Conservation (phyloP, 2,113 vertebrate genomes). For the Zeus faber region DNA sequence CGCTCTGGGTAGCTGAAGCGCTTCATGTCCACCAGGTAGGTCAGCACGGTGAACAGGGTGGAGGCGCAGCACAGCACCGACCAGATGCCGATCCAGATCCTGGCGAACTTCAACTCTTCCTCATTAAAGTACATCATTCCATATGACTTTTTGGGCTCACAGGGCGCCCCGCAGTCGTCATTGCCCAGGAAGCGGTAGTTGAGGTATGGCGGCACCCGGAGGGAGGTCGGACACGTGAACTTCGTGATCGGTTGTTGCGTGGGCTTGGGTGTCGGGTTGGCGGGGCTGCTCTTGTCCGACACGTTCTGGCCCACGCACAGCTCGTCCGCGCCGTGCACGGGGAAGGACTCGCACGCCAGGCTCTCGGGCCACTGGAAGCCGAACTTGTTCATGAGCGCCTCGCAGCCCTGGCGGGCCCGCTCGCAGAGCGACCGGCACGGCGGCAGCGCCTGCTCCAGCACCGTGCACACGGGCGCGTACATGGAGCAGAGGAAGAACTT, state of each 20-base stretch:
- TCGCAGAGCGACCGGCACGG: constrained; percentile 89
- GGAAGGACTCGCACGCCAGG: constrained; percentile 85
- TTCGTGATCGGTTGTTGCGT: constrained; percentile 59
- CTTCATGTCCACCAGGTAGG: constrained; percentile 95
- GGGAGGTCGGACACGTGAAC: constrained; percentile 84
- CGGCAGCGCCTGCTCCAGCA: constrained; percentile 86
- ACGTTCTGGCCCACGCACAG: constrained; percentile 92
- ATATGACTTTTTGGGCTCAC: constrained; percentile 81
- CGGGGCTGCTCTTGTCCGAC: constrained; percentile 80
- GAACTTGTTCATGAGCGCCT: constrained; percentile 93
- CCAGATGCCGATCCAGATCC: constrained; percentile 96
- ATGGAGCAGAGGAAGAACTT: constrained; percentile 91
- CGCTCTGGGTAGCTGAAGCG: constrained; percentile 93
- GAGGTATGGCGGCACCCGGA: constrained; percentile 87
- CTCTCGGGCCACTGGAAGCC: constrained; percentile 92
- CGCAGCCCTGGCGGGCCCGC: constrained; percentile 85
- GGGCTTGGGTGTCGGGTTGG: constrained; percentile 53
- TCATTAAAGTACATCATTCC: constrained; percentile 93
- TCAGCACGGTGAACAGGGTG: constrained; percentile 91
- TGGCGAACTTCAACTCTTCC: constrained; percentile 87
- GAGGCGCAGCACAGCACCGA: constrained; percentile 91
- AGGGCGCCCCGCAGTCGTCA: constrained; percentile 91
- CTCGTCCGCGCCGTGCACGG: constrained; percentile 88
- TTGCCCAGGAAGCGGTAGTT: constrained; percentile 93
- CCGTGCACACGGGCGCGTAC: constrained; percentile 89